These are phyloP conservation scores for Heteromurus nitidus DNA, from an alignment of 2,888 invertebrate genomes.

Conservation along the genomic window DNA sequence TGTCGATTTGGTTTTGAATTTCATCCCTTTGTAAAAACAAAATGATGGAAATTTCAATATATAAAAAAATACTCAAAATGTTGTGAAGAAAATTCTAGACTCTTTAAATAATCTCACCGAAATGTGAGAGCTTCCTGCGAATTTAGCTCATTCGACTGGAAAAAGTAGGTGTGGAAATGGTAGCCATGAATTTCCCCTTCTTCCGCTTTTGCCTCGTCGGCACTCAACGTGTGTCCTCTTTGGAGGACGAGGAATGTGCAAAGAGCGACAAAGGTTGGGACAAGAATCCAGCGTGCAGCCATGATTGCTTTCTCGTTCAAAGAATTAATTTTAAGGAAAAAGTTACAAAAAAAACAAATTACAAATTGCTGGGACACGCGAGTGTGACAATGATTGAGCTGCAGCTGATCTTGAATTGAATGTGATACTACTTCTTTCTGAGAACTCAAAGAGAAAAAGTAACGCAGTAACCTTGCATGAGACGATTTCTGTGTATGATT, in stretches of 20 bases:
- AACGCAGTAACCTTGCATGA: no score
- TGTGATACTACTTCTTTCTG: no score
- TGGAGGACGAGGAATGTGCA: not conserved
- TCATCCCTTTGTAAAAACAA: slow-evolving; percentile 32
- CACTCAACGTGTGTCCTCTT: not conserved
- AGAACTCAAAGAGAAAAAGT: no score
- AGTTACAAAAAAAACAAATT: no score
- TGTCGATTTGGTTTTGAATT: slow-evolving; percentile 68
- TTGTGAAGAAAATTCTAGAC: no score
- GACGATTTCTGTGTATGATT: no score
- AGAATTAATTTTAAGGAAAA: no score
- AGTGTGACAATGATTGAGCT: no score
- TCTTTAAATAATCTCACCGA: slow-evolving; percentile 57
- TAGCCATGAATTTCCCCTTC: slow-evolving; percentile 70
- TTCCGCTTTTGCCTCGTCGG: not conserved
- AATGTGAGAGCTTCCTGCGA: slow-evolving; percentile 65
- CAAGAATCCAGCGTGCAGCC: no score
- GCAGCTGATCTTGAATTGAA: slow-evolving; percentile 4
- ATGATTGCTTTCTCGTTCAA: no score
- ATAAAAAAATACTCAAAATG: slow-evolving; percentile 4
- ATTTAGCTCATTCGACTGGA: slow-evolving; percentile 63
- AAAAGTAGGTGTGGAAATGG: slow-evolving; percentile 73
- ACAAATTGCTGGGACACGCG: no score
- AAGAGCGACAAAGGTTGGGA: not conserved
- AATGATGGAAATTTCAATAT: slow-evolving; percentile 16